Evolutionary conservation across 2,113 vertebrate species (phyloP), one percentile per base, ranked within the genome.

Genomic region (Psettodes erumei): DNA sequence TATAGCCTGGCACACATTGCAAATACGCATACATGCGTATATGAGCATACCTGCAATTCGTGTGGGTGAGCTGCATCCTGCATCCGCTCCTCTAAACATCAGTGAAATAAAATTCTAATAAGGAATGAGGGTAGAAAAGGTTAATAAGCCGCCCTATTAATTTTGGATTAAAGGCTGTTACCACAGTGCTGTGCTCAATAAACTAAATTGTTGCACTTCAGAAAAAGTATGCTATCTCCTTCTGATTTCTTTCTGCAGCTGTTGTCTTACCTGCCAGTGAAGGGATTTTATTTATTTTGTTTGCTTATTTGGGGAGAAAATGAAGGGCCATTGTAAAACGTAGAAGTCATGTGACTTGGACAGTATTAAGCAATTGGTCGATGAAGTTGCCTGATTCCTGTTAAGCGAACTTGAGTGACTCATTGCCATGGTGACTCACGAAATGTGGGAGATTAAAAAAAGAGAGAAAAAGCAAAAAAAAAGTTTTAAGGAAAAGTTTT

Each of bases 61-160:
- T 43, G 67, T 73, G 77, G 70, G 75, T 43, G 56, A 77, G 56
- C 62, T 55, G 42, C 82, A 85, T 75, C 75, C 43, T 18, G 53
- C 50, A 61, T 71, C 48, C 72, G 63, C 71, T 66, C 56, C 72
- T 67, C 65, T 78, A 84, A 87, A 90, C 73, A 87, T 76, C 63
- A 78, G 51, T 69, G 78, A 69, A 89, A 88, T 83, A 78, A 85
- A 78, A 75, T 33, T 75, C 63, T 71, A 72, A 87, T 86, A 80
- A 85, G 45, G 70, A 87, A 80, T 15, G 27, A 45, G 83, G 75
- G 77, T 84, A 75, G 71, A 85, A 89, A 91, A 93, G 88, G 87
- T 90, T 89, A 90, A 91, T 88, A 84, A 89, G 73, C 81, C 86
- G 23, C 66, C 82, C 79, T 86, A 83, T 87, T 91, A 84, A 86